These are phyloP conservation scores for Ondatra zibethicus DNA, from an alignment of 2,113 vertebrate species.

Conservation along the genomic window DNA sequence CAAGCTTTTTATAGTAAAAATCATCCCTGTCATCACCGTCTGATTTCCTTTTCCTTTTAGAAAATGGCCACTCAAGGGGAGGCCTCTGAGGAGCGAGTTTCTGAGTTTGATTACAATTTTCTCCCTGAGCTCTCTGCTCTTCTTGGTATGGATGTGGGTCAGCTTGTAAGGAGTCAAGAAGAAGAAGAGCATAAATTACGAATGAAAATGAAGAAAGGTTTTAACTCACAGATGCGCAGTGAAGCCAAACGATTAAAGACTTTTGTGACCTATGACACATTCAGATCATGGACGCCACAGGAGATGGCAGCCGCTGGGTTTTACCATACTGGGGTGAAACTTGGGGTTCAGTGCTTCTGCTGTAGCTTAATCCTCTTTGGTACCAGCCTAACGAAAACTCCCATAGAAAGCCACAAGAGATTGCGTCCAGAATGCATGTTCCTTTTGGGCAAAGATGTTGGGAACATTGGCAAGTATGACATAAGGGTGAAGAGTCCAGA, in stretches of 20 bases:
- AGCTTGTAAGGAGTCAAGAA: not conserved
- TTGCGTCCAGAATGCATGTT: not conserved
- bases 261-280: not conserved
- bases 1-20: not conserved
- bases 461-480: conserved; percentile 62
- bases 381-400: not conserved
- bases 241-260: conserved; percentile 44
- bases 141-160: not conserved
- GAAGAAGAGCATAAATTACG: not conserved
- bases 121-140: not conserved
- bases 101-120: not conserved
- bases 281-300: not conserved
- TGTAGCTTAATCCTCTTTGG: conserved; percentile 46
- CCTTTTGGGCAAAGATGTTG: conserved; percentile 56
- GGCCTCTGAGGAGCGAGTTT: not conserved
- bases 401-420: not conserved
- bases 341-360: conserved; percentile 62
- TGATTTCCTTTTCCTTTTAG: not conserved
- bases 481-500: conserved; percentile 8
- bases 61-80: conserved; percentile 16
- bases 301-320: conserved; percentile 54
- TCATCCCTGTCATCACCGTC: not conserved
- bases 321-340: not conserved
- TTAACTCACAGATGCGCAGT: conserved; percentile 46
- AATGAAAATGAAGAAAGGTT: conserved; percentile 39